Conservation (phyloP, 2,888 invertebrate genomes). For the Dicranocentrus wangi region DNA sequence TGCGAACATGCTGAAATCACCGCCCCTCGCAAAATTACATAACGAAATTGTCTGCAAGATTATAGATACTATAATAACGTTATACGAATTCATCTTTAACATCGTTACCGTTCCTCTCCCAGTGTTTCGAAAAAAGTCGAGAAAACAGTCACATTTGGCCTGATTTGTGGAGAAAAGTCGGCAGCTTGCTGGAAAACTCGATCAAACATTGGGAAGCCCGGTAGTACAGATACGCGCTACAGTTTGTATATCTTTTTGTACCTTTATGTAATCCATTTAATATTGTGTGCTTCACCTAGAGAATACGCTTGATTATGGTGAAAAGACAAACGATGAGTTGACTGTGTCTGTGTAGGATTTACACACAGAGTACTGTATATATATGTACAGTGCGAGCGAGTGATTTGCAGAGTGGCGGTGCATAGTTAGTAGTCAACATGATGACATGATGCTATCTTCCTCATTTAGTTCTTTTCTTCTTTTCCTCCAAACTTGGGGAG, state of each 20-base stretch:
- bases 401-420: background rate
- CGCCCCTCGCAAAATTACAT: background rate
- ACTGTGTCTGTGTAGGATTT: too few species aligned
- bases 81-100: too few species aligned
- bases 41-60: constrained; percentile 7
- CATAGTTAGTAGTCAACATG: background rate
- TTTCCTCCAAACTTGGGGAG: constrained; percentile 15
- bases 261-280: background rate
- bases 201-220: background rate
- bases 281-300: background rate
- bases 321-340: constrained; percentile 15
- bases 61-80: background rate
- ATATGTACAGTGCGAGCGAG: background rate
- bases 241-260: background rate
- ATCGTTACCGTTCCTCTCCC: too few species aligned
- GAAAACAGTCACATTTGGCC: constrained; percentile 10
- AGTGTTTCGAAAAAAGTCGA: background rate
- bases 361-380: background rate
- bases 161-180: background rate
- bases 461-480: background rate
- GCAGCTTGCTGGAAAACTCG: background rate
- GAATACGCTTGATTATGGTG: background rate
- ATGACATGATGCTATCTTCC: background rate
- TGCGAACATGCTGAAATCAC: background rate
- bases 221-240: too few species aligned